Evolutionary conservation across 2,797 vertebrate species (phyloP), one percentile per base, ranked within the genome.

Genomic region (Rhynchonycteris naso): DNA sequence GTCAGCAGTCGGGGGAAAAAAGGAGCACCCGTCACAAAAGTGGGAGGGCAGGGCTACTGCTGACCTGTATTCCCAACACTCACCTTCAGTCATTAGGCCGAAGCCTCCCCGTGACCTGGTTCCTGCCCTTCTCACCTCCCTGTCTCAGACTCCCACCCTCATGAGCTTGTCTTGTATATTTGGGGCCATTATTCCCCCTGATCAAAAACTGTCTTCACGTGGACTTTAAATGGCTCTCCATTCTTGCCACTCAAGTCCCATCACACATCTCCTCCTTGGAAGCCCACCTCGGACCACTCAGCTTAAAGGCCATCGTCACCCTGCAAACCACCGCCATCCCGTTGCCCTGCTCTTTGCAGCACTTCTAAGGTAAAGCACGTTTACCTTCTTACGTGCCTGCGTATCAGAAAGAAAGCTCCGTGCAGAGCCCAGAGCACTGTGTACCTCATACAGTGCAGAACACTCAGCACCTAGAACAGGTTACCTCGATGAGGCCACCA

Each of bases 131-230:
- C 76, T 58, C 35, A 35, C 14, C 79, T 13, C 33, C 24, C 30
- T 56, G 33, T 2, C 5, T 43, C 30, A 19, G n/a, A 47, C 75
- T 50, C 33, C 21, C 6, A 21, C 4, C 71, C 3, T 0, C 0
- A 50, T 1, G 7, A n/a, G 21, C 35, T 7, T 38, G 47, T 43
- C 43, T 18, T 13, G 6, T 26, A 6, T 18, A 43, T 43, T 30
- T 0, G 3, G 22, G 56, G 21, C 28, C 61, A 4, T 24, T 24
- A 6, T 33, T 33, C 28, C 13, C 33, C 24, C 16, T 52, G 63
- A 54, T 47, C 47, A 74, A 56, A 94, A 33, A 11, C 0, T 24
- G 7, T 43, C 69, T 78, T 88, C 80, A 56, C 30, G 54, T 7
- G 43, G 26, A 52, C 43, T 43, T 43, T 43, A 7, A 43, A 43